Percentiles rank a stretch among this genome's conserved stretches.
Evolutionary conservation across 2,113 vertebrate genomes (phyloP).

Genomic region (Thunnus thynnus): DNA sequence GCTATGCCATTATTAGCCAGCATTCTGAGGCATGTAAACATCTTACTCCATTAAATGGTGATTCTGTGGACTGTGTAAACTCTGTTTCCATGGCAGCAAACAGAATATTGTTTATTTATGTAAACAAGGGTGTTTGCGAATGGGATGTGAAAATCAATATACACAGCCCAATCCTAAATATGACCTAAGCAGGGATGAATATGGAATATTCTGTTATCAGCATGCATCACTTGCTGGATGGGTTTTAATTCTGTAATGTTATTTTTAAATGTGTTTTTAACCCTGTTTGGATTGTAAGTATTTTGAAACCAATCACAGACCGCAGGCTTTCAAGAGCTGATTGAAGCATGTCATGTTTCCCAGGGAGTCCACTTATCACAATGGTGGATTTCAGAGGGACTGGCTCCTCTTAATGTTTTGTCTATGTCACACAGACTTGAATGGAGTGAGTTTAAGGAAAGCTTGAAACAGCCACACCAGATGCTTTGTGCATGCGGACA

Average conservation of each 20-base stretch:
- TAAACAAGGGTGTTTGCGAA: constrained; percentile 75
- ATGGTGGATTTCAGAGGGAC: constrained; percentile 52
- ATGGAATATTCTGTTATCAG: constrained; percentile 26
- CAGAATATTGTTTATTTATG: constrained; percentile 71
- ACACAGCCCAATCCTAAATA: constrained; percentile 56
- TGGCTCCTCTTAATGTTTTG: constrained; percentile 63
- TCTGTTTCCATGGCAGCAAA: constrained; percentile 71
- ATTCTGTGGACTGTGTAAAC: constrained; percentile 59
- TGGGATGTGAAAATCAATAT: constrained; percentile 68
- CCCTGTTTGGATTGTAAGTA: constrained; percentile 47
- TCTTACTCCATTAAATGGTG: constrained; percentile 65
- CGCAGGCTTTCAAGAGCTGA: constrained; percentile 59
- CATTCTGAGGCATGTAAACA: constrained; percentile 64
- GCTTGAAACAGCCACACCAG: constrained; percentile 41
- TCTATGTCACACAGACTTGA: constrained; percentile 48
- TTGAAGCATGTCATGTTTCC: constrained; percentile 47
- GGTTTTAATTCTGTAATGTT: constrained; percentile 29
- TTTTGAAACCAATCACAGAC: constrained; percentile 60
- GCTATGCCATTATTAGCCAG: constrained; percentile 64
- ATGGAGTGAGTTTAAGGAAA: constrained; percentile 41
- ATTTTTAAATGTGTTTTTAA: constrained; percentile 1
- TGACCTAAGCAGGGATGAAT: constrained; percentile 21
- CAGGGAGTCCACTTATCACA: constrained; percentile 67
- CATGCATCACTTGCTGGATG: constrained; percentile 31
- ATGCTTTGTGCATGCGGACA: constrained; percentile 41